Evolutionary conservation across 2,797 vertebrate genomes (phyloP).

Genomic region (Periparus ater): DNA sequence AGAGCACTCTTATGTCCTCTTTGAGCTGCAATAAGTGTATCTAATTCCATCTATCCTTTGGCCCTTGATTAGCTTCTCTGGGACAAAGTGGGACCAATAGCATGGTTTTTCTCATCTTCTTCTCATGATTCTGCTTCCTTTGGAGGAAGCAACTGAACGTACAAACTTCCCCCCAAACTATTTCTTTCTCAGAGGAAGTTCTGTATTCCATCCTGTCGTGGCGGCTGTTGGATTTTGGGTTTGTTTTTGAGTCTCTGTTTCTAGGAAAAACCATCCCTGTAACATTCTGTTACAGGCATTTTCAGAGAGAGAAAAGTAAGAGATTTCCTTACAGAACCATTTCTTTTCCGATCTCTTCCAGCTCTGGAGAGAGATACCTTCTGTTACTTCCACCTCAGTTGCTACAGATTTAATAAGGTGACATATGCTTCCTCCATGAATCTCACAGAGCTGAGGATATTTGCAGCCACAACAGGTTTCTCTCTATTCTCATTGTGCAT

Average conservation of each 20-base stretch:
- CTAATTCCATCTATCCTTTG: not conserved
- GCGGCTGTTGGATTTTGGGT: not conserved
- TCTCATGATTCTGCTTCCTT: not conserved
- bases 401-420: slow-evolving; percentile 55
- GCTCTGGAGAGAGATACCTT: slow-evolving; percentile 42
- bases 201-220: not conserved
- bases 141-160: not conserved
- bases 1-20: not conserved
- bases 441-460: slow-evolving; percentile 41
- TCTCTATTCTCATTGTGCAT: slow-evolving; percentile 39
- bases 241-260: slow-evolving; percentile 31
- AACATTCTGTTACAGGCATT: slow-evolving; percentile 16
- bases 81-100: not conserved
- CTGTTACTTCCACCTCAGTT: slow-evolving; percentile 56
- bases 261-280: not conserved
- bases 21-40: not conserved
- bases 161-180: not conserved
- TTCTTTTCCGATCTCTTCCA: slow-evolving; percentile 27
- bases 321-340: slow-evolving; percentile 14
- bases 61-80: not conserved
- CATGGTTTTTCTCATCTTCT: not conserved
- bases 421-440: slow-evolving; percentile 46
- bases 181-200: not conserved
- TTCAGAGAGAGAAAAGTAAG: slow-evolving; percentile 21
- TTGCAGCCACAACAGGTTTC: slow-evolving; percentile 46